These are phyloP conservation scores for Tychaedon coryphoeus DNA, from an alignment of 2,113 vertebrate species.

Conservation along the genomic window DNA sequence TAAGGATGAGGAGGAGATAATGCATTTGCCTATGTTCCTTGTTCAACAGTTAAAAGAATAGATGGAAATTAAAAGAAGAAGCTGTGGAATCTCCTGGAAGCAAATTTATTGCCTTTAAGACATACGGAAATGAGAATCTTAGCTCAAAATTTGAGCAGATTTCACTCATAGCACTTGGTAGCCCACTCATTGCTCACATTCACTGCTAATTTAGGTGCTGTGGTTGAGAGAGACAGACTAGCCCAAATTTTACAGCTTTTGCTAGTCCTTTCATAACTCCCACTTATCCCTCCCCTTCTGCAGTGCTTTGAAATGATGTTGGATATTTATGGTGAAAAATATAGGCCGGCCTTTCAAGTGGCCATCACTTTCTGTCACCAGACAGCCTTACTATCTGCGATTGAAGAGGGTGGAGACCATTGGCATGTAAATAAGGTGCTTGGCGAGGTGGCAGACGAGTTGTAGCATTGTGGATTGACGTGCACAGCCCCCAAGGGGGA, in stretches of 20 bases:
- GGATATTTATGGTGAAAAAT: background rate
- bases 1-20: background rate
- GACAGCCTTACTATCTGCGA: background rate
- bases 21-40: background rate
- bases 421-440: conserved; percentile 1
- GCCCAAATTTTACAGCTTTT: background rate
- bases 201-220: background rate
- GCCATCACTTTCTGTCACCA: background rate
- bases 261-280: background rate
- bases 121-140: background rate
- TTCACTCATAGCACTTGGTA: accelerated
- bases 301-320: background rate
- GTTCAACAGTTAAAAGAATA: background rate
- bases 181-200: background rate
- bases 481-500: background rate
- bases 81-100: background rate
- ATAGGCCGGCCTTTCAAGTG: background rate
- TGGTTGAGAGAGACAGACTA: background rate
- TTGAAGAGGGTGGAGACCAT: background rate
- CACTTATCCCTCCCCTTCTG: background rate
- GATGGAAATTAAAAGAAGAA: background rate
- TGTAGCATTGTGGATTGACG: conserved; percentile 11
- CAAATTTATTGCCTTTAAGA: background rate
- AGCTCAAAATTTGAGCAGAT: background rate
- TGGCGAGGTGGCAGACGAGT: conserved; percentile 16